Evolutionary conservation across 2,113 vertebrate genomes (phyloP).

Genomic region (human): DNA sequence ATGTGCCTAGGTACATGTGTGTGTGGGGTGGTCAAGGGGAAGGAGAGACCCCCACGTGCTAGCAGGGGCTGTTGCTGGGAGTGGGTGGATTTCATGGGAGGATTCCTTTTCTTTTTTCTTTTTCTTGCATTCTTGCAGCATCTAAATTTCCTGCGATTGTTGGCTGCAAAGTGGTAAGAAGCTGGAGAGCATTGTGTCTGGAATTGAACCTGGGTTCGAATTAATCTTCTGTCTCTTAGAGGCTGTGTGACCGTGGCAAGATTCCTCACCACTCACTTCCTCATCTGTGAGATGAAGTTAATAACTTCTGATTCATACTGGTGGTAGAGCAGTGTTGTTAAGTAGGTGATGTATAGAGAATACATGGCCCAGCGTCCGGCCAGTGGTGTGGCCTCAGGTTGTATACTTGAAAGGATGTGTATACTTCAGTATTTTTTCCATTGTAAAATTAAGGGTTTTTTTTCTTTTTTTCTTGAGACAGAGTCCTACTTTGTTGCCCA

Average conservation of each 20-base stretch:
- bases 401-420: not conserved
- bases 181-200: not conserved
- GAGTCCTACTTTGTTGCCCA: no score
- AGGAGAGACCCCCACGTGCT: not conserved
- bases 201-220: not conserved
- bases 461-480: no score
- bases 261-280: not conserved
- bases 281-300: not conserved
- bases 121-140: not conserved
- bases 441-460: not conserved
- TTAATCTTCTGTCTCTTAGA: not conserved
- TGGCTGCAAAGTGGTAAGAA: not conserved
- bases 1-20: not conserved
- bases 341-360: rapidly evolving
- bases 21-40: not conserved
- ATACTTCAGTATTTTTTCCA: not conserved
- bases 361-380: rapidly evolving
- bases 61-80: not conserved
- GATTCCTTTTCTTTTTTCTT: not conserved
- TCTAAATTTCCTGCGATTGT: not conserved
- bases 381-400: not conserved
- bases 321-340: no score
- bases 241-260: not conserved
- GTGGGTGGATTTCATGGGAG: no score
- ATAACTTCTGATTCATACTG: rapidly evolving